phyloP scores from a whole-genome alignment of 2,113 vertebrate species.

The Ramphastos sulfuratus region DNA sequence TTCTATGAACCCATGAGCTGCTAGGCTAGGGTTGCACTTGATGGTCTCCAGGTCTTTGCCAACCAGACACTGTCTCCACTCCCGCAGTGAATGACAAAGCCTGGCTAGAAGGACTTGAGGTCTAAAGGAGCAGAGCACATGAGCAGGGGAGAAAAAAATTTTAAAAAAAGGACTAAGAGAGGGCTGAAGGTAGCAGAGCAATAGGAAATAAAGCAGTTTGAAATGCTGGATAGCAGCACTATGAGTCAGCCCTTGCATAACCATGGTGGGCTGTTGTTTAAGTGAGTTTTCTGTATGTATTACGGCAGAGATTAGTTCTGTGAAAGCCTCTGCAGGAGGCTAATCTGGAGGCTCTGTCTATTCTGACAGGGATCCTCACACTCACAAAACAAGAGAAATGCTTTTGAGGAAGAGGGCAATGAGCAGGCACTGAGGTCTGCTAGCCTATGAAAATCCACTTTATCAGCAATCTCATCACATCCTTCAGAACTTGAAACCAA shows the following conservation, averaged over 20 bases:
- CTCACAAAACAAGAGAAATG: not conserved
- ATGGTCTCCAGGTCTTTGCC: too few relatives aligned
- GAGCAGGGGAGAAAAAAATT: not conserved
- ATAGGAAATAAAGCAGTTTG: conserved; percentile 35
- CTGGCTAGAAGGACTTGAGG: not conserved
- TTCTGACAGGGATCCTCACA: conserved; percentile 31
- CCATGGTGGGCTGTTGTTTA: conserved; percentile 60
- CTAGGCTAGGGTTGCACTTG: too few relatives aligned
- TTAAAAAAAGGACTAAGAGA: not conserved
- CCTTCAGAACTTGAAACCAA: not conserved
- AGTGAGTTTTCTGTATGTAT: conserved; percentile 58
- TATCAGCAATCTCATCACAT: not conserved
- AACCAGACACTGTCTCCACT: not conserved
- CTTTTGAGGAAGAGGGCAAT: conserved; percentile 30
- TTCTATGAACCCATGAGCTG: too few relatives aligned
- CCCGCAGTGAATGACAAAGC: not conserved
- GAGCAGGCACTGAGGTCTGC: not conserved
- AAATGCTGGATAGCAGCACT: conserved; percentile 26
- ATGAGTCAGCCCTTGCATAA: conserved; percentile 69
- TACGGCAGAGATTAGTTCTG: conserved; percentile 60
- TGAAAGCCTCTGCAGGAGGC: conserved; percentile 61
- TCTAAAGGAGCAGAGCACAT: not conserved
- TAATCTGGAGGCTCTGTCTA: conserved; percentile 42
- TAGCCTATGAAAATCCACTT: not conserved
- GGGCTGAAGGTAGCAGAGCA: conserved; percentile 16